Evolutionary conservation across 2,797 vertebrate genomes (phyloP).

Genomic region (Poliocrania exsul): DNA sequence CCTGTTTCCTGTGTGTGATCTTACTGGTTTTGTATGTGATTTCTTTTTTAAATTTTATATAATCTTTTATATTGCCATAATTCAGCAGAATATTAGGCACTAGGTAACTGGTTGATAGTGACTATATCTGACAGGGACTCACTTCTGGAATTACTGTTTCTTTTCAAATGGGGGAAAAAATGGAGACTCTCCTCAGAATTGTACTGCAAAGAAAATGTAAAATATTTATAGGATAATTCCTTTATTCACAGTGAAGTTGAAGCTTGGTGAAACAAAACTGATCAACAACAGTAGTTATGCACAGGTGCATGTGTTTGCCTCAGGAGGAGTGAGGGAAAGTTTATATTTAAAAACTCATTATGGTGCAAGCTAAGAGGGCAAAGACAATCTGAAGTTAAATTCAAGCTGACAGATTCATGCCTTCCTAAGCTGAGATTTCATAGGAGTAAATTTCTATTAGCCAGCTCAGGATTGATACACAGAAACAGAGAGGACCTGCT

Average conservation of each 20-base stretch:
- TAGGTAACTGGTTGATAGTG: not conserved
- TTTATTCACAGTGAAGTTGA: not conserved
- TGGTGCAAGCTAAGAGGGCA: not conserved
- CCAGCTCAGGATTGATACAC: not conserved
- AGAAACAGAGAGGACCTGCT: not conserved
- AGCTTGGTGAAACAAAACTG: not conserved
- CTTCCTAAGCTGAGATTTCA: not conserved
- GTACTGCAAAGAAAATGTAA: not conserved
- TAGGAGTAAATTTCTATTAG: not conserved
- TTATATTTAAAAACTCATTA: rapidly evolving
- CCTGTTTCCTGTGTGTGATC: not conserved
- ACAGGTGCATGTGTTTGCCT: not conserved
- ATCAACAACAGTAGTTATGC: not conserved
- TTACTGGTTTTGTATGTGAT: not conserved
- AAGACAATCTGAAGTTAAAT: not conserved
- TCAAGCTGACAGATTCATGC: not conserved
- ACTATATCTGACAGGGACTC: not conserved
- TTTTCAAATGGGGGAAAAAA: not conserved
- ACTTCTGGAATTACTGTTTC: not conserved
- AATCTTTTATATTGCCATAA: not conserved
- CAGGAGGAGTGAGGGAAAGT: not conserved
- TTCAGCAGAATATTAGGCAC: not conserved
- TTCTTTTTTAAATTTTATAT: not conserved
- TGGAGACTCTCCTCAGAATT: not conserved
- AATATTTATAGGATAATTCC: not conserved